phyloP scores from a whole-genome alignment of 2,797 vertebrate species.

The Australoheros facetus region DNA sequence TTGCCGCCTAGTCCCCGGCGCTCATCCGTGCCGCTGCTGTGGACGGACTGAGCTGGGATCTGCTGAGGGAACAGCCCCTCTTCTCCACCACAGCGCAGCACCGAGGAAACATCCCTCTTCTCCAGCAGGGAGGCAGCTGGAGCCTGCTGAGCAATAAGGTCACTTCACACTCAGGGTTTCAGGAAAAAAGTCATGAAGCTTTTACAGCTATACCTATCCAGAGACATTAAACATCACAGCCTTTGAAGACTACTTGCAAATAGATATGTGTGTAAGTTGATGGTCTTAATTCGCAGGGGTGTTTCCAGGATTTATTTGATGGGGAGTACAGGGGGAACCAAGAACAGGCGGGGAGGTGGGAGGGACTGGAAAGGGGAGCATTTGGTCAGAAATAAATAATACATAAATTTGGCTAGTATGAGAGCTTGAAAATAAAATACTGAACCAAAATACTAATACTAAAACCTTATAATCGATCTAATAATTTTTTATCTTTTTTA shows the following conservation, averaged over 20 bases:
- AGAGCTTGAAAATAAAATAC: background rate
- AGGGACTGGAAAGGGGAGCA: background rate
- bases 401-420: background rate
- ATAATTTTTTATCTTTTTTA: background rate
- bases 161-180: conserved; percentile 23
- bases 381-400: background rate
- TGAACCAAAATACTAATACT: background rate
- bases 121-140: conserved; percentile 61
- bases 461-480: background rate
- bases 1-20: conserved; percentile 53
- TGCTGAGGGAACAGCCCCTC: conserved; percentile 69
- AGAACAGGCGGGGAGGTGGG: background rate
- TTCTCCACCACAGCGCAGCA: conserved; percentile 26
- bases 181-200: background rate
- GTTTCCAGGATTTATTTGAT: background rate
- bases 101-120: conserved; percentile 52
- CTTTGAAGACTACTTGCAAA: background rate
- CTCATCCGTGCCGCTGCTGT: conserved; percentile 67
- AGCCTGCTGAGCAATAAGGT: conserved; percentile 54
- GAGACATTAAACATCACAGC: background rate
- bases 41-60: conserved; percentile 66
- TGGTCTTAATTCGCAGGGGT: background rate
- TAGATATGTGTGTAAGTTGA: background rate
- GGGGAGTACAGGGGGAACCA: background rate
- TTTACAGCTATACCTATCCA: background rate